A percentile compares a stretch with the other conserved stretches of the same genome.
Evolutionary conservation across 2,113 vertebrate species (phyloP).

Genomic region (Geococcyx californianus): DNA sequence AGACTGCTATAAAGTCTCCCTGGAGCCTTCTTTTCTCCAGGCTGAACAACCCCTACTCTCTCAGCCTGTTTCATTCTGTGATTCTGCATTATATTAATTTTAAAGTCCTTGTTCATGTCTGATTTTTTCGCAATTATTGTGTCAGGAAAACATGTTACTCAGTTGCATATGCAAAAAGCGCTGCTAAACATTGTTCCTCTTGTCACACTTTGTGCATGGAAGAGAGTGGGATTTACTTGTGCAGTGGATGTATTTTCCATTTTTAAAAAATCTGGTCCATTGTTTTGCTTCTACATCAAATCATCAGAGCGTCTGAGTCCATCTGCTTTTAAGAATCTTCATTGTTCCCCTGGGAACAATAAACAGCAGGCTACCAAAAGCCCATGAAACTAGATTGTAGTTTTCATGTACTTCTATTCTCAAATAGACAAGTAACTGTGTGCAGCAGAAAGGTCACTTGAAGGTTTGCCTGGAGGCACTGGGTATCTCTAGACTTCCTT

Average conservation of each 20-base stretch:
- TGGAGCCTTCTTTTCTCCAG: too few species aligned
- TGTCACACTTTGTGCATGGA: neutral
- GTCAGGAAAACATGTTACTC: neutral
- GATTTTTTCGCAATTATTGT: neutral
- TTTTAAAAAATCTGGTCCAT: constrained; percentile 41
- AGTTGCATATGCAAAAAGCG: neutral
- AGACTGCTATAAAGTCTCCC: too few species aligned
- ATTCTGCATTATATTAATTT: neutral
- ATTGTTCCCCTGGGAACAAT: constrained; percentile 32
- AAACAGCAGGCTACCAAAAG: constrained; percentile 46
- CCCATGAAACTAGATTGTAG: neutral
- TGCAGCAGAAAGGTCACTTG: neutral
- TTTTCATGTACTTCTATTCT: constrained; percentile 12
- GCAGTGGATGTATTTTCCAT: constrained; percentile 9
- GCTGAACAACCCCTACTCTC: too few species aligned
- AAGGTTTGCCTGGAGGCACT: neutral
- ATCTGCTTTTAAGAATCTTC: constrained; percentile 59
- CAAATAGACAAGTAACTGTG: neutral
- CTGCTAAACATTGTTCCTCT: neutral
- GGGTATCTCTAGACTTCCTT: neutral
- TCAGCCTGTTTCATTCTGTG: neutral
- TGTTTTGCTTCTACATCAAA: constrained; percentile 30
- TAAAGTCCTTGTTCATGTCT: neutral
- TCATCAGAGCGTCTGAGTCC: neutral
- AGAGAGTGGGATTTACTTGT: neutral